Evolutionary conservation across 2,888 invertebrate species (phyloP).

Genomic region (Dicyrtomina minuta): DNA sequence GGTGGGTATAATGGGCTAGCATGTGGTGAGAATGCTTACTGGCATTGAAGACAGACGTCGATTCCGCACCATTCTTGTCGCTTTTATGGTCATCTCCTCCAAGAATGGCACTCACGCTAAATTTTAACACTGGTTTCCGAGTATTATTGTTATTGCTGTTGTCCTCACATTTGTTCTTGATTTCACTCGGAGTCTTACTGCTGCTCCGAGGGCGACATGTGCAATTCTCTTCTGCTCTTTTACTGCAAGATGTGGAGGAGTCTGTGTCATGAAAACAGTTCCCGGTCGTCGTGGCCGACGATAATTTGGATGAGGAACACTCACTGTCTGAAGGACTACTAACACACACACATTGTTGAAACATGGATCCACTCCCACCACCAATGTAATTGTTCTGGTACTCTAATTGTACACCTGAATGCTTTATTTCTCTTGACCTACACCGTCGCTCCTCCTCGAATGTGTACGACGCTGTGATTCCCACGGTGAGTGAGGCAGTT

Average conservation of each 20-base stretch:
- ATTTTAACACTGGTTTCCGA: conserved; percentile 77
- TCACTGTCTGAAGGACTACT: conserved; percentile 40
- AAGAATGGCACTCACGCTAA: conserved; percentile 88
- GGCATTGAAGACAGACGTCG: conserved; percentile 51
- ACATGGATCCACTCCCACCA: conserved; percentile 32
- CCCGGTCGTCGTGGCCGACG: not conserved
- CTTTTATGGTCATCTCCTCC: conserved; percentile 63
- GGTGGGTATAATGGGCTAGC: conserved; percentile 21
- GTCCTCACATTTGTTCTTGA: conserved; percentile 41
- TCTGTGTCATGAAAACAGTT: conserved; percentile 15
- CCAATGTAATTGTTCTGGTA: conserved; percentile 26
- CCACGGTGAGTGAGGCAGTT: conserved; percentile 46
- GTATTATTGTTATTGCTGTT: conserved; percentile 49
- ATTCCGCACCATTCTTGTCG: conserved; percentile 45
- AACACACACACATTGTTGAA: conserved; percentile 42
- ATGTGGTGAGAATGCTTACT: conserved; percentile 45
- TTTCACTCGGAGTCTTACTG: conserved; percentile 38
- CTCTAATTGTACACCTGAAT: conserved; percentile 12
- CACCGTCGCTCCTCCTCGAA: conserved; percentile 47
- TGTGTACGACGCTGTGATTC: conserved; percentile 50
- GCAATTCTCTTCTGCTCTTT: conserved; percentile 17
- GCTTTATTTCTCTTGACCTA: conserved; percentile 30
- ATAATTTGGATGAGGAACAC: conserved; percentile 31
- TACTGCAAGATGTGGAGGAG: not conserved
- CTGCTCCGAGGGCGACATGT: conserved; percentile 39